Evolutionary conservation across 2,113 vertebrate genomes (phyloP).

Genomic region (Pelodiscus sinensis): DNA sequence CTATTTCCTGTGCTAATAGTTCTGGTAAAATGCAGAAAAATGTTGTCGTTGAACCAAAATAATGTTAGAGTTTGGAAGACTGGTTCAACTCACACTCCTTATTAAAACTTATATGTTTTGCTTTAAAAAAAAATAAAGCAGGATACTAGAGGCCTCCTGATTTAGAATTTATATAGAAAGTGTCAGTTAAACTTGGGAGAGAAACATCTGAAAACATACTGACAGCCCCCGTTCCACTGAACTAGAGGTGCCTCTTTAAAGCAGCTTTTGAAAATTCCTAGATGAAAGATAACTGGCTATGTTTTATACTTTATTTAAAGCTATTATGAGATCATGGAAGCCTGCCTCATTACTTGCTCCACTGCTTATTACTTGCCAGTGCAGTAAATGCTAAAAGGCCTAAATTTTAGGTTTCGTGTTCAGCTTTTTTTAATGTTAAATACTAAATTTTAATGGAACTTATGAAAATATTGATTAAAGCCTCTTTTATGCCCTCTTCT

Average conservation of each 20-base stretch:
- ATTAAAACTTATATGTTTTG: background rate
- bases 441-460: background rate
- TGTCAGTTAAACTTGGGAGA: background rate
- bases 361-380: background rate
- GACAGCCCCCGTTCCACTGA: background rate
- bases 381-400: background rate
- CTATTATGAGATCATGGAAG: background rate
- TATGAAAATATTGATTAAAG: background rate
- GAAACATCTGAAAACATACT: background rate
- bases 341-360: background rate
- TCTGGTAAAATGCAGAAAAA: background rate
- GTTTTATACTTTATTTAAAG: conserved; percentile 6
- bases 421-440: background rate
- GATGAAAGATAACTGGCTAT: background rate
- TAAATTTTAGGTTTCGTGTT: background rate
- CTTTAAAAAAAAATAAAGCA: background rate
- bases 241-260: background rate
- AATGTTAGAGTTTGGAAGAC: background rate
- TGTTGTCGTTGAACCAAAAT: background rate
- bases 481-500: background rate
- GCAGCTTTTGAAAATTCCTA: background rate
- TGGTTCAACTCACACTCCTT: background rate
- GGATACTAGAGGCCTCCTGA: background rate
- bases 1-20: background rate
- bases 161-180: background rate